Percentiles rank a stretch among this genome's conserved stretches.
phyloP scores from a whole-genome alignment of 1,140 invertebrate genomes.

The Nephila pilipes region DNA sequence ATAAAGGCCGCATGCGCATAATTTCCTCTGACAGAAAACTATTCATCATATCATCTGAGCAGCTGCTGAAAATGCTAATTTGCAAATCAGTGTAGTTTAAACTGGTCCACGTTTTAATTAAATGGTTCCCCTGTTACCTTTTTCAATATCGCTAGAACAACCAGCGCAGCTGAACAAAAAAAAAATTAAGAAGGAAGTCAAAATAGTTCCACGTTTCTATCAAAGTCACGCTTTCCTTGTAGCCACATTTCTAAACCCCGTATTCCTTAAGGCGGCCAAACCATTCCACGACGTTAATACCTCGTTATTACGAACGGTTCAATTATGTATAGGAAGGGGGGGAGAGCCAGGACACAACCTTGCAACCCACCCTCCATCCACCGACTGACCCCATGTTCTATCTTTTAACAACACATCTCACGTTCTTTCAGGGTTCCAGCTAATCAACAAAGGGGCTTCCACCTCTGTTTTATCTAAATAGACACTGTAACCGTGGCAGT shows the following conservation, averaged over 20 bases:
- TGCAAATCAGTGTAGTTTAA: neutral
- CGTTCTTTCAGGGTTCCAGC: neutral
- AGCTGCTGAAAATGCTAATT: slow-evolving; percentile 16
- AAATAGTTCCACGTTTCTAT: slow-evolving; percentile 1
- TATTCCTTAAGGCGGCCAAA: neutral
- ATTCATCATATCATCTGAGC: neutral
- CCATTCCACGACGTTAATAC: slow-evolving; percentile 32
- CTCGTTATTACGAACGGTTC: slow-evolving; percentile 52
- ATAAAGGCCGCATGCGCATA: neutral
- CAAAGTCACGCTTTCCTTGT: slow-evolving; percentile 21
- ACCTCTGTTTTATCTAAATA: slow-evolving; percentile 58
- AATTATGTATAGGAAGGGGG: slow-evolving; percentile 3
- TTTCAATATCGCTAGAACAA: neutral
- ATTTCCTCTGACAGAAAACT: neutral
- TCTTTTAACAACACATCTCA: slow-evolving; percentile 19
- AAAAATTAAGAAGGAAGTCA: neutral
- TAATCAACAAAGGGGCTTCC: slow-evolving; percentile 11
- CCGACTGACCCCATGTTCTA: neutral
- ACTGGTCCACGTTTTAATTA: slow-evolving; percentile 21
- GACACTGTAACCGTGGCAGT: slow-evolving; percentile 32
- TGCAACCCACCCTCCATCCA: neutral
- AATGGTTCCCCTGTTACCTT: neutral
- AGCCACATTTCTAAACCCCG: neutral
- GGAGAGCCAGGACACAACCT: neutral
- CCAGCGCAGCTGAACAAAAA: neutral